Base-by-base conservation (phyloP, 2,888 invertebrate species). In the Bruchidius siliquastri region DNA sequence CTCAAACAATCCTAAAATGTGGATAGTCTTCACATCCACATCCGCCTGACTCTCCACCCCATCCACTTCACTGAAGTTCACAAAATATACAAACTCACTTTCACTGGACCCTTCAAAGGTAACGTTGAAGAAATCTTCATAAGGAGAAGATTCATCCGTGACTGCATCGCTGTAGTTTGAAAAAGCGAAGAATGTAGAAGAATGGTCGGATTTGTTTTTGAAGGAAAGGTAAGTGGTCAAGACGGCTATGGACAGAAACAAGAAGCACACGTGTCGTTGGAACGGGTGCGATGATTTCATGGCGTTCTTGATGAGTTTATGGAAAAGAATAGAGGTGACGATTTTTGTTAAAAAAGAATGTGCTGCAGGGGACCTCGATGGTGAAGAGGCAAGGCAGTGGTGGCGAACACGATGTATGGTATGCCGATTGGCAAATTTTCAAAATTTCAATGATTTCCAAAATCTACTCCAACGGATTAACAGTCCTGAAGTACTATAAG, bases 1-100 rank as follows among this genome's bases (percentile, higher is more conserved):
- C 87, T 95, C 95, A 84, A 95, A 95, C 22, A 95, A 89, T 0
- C 95, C 95, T 80, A 95, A 88, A 76, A 95, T 81, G 73, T 83
- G 81, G 69, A 85, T 73, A 49, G 74, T 67, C 20, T 73, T 73
- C n/a, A 72, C 71, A 32, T 32, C n/a, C 18, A 71, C 68, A 32
- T 32, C n/a, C 4, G 20, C 69, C 3, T 49, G 30, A n/a, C 21
- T 26, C 21, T 30, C 20, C 30, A 22, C 67, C 22, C 26, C 32
- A 6, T 32, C 69, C 6, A 32, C 67, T 68, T 21, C 32, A 32
- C 72, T 74, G 20, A 71, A 73, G 21, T 73, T 73, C 21, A 71
- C 22, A n/a, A 49, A n/a, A 21, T 66, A 69, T 13, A 71, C 49
- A 21, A 72, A 67, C 20, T 49, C 66, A 30, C 71, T 72, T 10